Percentiles rank a stretch among this genome's conserved stretches.
phyloP scores from a whole-genome alignment of 2,888 invertebrate species.

The Xestia c-nigrum region DNA sequence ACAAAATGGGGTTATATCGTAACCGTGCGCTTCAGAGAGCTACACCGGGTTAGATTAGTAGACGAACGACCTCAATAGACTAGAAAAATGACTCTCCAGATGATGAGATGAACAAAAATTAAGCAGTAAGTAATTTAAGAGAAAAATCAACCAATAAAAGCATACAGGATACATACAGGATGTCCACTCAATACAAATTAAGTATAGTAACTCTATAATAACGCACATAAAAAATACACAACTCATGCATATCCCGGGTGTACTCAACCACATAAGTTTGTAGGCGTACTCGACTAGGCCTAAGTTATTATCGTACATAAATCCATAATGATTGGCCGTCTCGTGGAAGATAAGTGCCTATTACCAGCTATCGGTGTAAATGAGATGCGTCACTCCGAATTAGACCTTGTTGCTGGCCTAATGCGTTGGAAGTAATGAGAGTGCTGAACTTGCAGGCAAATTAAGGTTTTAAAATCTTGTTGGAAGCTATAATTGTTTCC shows the following conservation, averaged over 20 bases:
- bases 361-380: slow-evolving; percentile 81
- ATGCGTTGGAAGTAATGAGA: slow-evolving; percentile 72
- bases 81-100: neutral
- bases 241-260: slow-evolving; percentile 43
- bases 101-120: neutral
- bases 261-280: slow-evolving; percentile 52
- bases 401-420: slow-evolving; percentile 72
- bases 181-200: slow-evolving; percentile 45
- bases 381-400: slow-evolving; percentile 77
- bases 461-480: slow-evolving; percentile 41
- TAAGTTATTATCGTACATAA: slow-evolving; percentile 83
- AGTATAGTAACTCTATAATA: slow-evolving; percentile 49
- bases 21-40: no score
- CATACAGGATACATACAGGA: slow-evolving; percentile 42
- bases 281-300: slow-evolving; percentile 69
- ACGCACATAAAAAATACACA: slow-evolving; percentile 47
- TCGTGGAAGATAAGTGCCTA: slow-evolving; percentile 74
- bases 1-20: no score
- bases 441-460: slow-evolving; percentile 46
- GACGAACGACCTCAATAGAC: neutral
- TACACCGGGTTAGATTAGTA: neutral
- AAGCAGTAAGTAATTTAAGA: neutral
- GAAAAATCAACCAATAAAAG: slow-evolving; percentile 11
- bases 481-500: slow-evolving; percentile 33
- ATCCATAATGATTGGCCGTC: slow-evolving; percentile 83